Conservation (phyloP, 2,797 vertebrate genomes). For the Pogoniulus pusillus region DNA sequence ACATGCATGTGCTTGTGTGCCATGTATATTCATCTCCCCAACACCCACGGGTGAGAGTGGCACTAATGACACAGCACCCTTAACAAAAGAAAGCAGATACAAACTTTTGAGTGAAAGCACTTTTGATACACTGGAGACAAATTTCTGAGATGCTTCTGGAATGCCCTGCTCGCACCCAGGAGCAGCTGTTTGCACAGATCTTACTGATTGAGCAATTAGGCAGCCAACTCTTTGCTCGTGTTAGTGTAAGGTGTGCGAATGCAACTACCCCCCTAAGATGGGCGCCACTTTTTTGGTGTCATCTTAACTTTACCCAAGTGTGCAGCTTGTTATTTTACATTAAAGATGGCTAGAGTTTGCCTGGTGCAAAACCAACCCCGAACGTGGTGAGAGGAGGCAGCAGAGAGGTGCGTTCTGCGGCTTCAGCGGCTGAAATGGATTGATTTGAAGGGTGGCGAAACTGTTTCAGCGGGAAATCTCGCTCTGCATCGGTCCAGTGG, state of each 20-base stretch:
- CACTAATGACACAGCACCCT: accelerated
- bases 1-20: neutral
- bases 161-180: neutral
- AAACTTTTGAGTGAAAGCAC: neutral
- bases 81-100: neutral
- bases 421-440: neutral
- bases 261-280: neutral
- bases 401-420: neutral
- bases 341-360: neutral
- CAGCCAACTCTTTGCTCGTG: neutral
- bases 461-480: neutral
- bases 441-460: neutral
- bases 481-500: neutral
- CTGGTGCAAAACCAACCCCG: neutral
- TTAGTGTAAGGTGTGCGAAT: neutral
- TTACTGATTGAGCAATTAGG: slow-evolving; percentile 8
- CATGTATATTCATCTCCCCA: accelerated
- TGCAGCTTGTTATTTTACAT: neutral
- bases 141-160: neutral
- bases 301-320: neutral
- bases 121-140: neutral
- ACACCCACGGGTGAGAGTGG: accelerated
- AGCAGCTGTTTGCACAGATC: neutral
- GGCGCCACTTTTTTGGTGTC: neutral
- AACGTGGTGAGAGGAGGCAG: neutral